These are phyloP conservation scores for Dioctria linearis DNA, from an alignment of 2,888 invertebrate genomes.

Conservation along the genomic window DNA sequence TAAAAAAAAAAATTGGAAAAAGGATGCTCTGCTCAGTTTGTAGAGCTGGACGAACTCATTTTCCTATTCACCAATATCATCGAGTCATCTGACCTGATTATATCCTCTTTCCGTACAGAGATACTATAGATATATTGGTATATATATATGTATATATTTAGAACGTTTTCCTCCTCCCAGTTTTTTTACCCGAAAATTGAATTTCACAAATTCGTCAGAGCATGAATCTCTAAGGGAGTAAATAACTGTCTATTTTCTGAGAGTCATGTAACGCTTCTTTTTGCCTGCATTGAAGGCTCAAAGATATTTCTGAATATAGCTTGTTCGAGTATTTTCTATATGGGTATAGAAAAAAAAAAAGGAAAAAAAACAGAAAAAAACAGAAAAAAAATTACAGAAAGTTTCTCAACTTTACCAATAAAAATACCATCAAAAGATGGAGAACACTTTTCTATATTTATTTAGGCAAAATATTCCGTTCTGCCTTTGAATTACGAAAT, in stretches of 20 bases:
- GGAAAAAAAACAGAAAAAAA: neutral
- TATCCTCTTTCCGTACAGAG: conserved; percentile 9
- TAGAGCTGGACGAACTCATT: neutral
- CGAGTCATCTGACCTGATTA: conserved; percentile 43
- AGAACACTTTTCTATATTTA: conserved; percentile 13
- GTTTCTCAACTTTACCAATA: conserved; percentile 23
- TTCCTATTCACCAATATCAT: conserved; percentile 39
- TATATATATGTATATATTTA: no score
- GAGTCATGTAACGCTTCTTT: conserved; percentile 34
- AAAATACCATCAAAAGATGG: conserved; percentile 4
- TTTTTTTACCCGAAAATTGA: conserved; percentile 6
- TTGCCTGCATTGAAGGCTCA: neutral
- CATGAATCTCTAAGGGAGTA: conserved; percentile 39
- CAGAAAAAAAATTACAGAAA: conserved; percentile 3
- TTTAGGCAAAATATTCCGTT: conserved; percentile 9
- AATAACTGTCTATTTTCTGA: conserved; percentile 37
- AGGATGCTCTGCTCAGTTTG: neutral
- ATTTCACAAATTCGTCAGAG: conserved; percentile 41
- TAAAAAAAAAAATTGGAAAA: neutral
- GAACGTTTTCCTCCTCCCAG: no score
- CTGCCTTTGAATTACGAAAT: neutral
- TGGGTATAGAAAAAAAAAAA: neutral
- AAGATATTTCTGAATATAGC: conserved; percentile 9
- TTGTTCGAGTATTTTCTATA: conserved; percentile 18
- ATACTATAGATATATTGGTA: neutral